These are phyloP conservation scores for Linepithema humile DNA, from an alignment of 1,140 invertebrate genomes.

Conservation along the genomic window DNA sequence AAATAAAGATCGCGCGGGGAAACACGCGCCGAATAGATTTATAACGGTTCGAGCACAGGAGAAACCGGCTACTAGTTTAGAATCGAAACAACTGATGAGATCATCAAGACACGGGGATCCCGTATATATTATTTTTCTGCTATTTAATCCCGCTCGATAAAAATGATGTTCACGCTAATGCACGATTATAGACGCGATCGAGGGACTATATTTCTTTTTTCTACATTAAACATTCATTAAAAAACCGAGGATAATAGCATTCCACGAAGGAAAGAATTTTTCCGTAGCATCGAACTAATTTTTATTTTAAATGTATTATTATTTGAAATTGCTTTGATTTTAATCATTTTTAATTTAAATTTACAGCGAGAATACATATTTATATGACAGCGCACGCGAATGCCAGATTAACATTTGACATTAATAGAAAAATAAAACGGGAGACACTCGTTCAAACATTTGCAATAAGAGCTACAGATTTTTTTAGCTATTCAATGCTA, in stretches of 20 bases:
- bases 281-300: too few relatives aligned
- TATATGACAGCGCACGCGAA: too few relatives aligned
- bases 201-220: not conserved
- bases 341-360: too few relatives aligned
- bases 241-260: not conserved
- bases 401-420: too few relatives aligned
- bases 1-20: slow-evolving; percentile 2
- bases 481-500: not conserved
- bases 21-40: slow-evolving; percentile 21
- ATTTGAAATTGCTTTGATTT: too few relatives aligned
- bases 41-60: not conserved
- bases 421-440: not conserved
- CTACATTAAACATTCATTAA: not conserved
- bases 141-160: not conserved
- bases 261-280: not conserved
- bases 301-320: too few relatives aligned
- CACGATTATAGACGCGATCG: not conserved
- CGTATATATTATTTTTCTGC: not conserved
- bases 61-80: not conserved
- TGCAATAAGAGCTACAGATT: not conserved
- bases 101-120: not conserved
- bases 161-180: not conserved
- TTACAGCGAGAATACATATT: too few relatives aligned
- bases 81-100: slow-evolving; percentile 25
- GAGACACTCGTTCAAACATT: not conserved